Percentiles rank a stretch among this genome's conserved stretches.
phyloP scores from a whole-genome alignment of 2,888 invertebrate genomes.

The Opisthograptis luteolata region DNA sequence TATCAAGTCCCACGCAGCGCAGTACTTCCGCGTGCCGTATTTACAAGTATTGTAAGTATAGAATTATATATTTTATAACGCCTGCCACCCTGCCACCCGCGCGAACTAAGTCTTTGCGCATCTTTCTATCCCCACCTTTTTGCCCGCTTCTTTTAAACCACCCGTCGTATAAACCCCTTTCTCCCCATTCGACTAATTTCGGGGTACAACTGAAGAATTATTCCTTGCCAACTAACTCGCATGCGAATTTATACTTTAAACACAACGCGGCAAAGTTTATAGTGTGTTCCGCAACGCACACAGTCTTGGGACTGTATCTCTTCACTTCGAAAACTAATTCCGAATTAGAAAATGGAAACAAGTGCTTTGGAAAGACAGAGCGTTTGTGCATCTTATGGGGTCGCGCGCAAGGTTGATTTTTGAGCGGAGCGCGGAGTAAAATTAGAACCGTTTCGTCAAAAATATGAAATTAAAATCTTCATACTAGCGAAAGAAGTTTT shows the following conservation, averaged over 20 bases:
- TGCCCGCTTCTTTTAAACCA: conserved; percentile 84
- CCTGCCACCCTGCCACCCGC: conserved; percentile 67
- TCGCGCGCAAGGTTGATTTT: conserved; percentile 43
- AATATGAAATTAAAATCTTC: conserved; percentile 85
- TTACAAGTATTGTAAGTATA: conserved; percentile 85
- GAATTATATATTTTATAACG: conserved; percentile 85
- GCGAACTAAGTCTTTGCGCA: conserved; percentile 85
- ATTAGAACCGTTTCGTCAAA: conserved; percentile 84
- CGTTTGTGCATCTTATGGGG: conserved; percentile 39
- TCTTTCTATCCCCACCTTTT: conserved; percentile 84
- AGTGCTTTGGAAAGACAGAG: conserved; percentile 51
- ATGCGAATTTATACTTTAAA: conserved; percentile 56
- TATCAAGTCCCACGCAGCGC: conserved; percentile 52
- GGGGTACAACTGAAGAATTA: conserved; percentile 84
- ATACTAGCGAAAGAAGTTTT: conserved; percentile 85
- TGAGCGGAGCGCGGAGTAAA: conserved; percentile 47
- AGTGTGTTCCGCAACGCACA: conserved; percentile 51
- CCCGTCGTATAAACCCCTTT: conserved; percentile 83
- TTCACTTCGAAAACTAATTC: conserved; percentile 85
- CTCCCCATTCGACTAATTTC: conserved; percentile 84
- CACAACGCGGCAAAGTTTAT: conserved; percentile 48
- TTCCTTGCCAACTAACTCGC: conserved; percentile 67
- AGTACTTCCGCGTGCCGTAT: conserved; percentile 82
- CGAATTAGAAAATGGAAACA: conserved; percentile 81
- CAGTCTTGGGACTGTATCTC: conserved; percentile 84